A percentile compares a stretch with the other conserved stretches of the same genome.
Conservation (phyloP, 2,797 vertebrate genomes). For the Sebastes cheni region DNA sequence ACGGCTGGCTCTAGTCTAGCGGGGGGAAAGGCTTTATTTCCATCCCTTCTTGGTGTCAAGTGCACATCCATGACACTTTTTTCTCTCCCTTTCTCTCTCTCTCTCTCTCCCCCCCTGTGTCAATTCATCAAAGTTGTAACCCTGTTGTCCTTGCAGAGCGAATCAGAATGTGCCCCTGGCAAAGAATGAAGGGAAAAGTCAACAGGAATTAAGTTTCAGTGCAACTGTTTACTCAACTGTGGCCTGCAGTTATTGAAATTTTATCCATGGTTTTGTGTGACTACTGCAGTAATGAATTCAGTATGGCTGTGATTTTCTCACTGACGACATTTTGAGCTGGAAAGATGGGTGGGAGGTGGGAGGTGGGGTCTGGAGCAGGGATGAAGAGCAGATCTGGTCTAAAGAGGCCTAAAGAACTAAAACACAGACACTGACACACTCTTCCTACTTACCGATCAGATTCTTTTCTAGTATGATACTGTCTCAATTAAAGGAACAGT, state of each 20-base stretch:
- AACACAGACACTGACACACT: not conserved
- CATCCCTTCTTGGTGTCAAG: constrained; percentile 75
- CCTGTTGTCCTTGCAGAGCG: constrained; percentile 93
- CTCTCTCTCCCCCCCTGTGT: constrained; percentile 80
- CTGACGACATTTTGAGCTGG: constrained; percentile 87
- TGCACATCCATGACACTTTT: constrained; percentile 76
- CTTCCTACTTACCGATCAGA: not conserved
- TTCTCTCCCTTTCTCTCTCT: constrained; percentile 69
- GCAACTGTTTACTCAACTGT: constrained; percentile 99
- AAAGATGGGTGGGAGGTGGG: constrained; percentile 54
- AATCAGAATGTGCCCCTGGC: constrained; percentile 97
- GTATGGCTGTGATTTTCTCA: constrained; percentile 94
- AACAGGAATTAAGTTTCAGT: constrained; percentile 99
- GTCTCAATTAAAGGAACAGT: not conserved
- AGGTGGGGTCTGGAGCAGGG: constrained; percentile 8
- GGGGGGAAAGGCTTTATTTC: constrained; percentile 48
- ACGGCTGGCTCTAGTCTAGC: constrained; percentile 37
- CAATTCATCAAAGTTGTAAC: constrained; percentile 95
- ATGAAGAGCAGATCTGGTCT: constrained; percentile 44
- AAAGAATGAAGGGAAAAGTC: constrained; percentile 96
- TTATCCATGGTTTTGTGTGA: constrained; percentile 99
- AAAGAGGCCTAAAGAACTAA: constrained; percentile 25
- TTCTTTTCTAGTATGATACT: not conserved
- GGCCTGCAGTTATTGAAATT: constrained; percentile 99
- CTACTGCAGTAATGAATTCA: constrained; percentile 98